These are phyloP conservation scores for Ceraclea dissimilis DNA, from an alignment of 2,888 invertebrate genomes.

Conservation along the genomic window DNA sequence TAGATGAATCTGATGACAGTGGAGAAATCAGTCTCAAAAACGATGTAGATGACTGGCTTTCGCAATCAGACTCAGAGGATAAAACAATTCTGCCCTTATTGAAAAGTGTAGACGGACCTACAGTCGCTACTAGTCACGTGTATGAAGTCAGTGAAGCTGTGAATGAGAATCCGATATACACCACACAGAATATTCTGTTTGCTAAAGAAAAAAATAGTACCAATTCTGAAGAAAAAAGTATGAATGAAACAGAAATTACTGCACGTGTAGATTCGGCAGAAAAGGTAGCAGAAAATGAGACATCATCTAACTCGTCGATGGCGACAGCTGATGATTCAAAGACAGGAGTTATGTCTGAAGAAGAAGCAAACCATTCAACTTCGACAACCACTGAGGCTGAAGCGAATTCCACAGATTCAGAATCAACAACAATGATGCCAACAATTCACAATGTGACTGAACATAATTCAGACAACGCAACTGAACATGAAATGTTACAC, in stretches of 20 bases:
- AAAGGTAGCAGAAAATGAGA: no score
- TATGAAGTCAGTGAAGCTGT: constrained; percentile 24
- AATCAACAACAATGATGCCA: no score
- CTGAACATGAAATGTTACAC: no score
- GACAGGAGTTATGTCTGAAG: no score
- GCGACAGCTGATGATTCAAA: no score
- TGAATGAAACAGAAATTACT: background rate
- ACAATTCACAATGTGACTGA: no score
- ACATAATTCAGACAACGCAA: no score
- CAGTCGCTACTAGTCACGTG: background rate
- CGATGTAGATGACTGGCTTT: constrained; percentile 19
- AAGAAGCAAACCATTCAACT: no score
- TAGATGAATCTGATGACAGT: background rate
- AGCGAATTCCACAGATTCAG: no score
- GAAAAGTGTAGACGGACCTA: background rate
- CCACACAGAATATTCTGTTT: constrained; percentile 16
- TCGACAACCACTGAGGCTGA: no score
- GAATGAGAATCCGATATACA: constrained; percentile 19
- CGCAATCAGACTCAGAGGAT: constrained; percentile 3
- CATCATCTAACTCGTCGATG: no score
- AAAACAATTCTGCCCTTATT: background rate
- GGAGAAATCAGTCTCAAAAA: constrained; percentile 1
- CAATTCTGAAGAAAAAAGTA: background rate
- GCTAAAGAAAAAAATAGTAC: background rate
- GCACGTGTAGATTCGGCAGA: no score